These are phyloP conservation scores for Kradibia gibbosae DNA, from an alignment of 1,140 invertebrate genomes.

Conservation along the genomic window DNA sequence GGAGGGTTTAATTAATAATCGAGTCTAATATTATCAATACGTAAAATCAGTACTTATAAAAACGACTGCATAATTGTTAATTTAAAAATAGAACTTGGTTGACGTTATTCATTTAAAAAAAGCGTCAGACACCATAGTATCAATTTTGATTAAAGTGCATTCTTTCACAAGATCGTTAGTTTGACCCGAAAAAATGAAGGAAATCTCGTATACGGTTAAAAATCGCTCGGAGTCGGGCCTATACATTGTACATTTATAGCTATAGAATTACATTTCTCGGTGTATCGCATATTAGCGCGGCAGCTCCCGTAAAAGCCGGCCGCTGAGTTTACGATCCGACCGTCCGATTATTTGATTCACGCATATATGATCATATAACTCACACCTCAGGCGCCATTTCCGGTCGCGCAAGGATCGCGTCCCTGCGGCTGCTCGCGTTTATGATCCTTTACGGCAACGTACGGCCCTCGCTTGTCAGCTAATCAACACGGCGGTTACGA, in stretches of 20 bases:
- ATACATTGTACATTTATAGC: conserved; percentile 1
- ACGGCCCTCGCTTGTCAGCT: conserved; percentile 26
- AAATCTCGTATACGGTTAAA: not conserved
- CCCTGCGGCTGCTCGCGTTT: conserved; percentile 15
- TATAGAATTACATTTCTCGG: not conserved
- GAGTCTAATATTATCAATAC: not conserved
- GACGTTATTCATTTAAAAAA: not conserved
- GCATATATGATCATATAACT: not conserved
- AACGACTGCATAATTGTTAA: not conserved
- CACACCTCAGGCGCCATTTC: conserved; percentile 5
- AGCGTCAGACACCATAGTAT: not conserved
- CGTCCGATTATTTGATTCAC: not conserved
- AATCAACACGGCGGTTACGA: conserved; percentile 26
- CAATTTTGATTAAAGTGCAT: not conserved
- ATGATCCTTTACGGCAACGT: conserved; percentile 38
- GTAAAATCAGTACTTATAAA: not conserved
- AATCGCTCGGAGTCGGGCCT: not conserved
- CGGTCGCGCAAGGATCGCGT: not conserved
- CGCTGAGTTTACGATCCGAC: not conserved
- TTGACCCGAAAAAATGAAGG: not conserved
- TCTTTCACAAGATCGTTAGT: not conserved
- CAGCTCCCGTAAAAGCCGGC: not conserved
- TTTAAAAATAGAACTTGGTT: not conserved
- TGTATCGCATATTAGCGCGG: not conserved
- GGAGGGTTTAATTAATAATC: not conserved